Conservation (phyloP, 92 coral and sea anemone genomes). For the Hydrozoanthus gracilis region DNA sequence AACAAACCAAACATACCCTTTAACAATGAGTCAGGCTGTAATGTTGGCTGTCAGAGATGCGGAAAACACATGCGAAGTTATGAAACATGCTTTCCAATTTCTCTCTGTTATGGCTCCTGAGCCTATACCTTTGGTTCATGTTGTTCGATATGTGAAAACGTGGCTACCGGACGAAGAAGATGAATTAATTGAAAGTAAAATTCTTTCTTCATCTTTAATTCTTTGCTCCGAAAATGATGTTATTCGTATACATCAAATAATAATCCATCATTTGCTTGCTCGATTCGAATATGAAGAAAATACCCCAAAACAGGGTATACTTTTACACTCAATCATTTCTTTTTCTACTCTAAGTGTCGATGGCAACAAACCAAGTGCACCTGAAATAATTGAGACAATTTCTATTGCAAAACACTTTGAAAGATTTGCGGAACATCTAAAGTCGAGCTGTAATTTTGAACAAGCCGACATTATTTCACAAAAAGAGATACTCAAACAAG, state of each 20-base stretch:
- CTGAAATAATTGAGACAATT: background rate
- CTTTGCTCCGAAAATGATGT: conserved; percentile 5
- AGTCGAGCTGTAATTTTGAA: background rate
- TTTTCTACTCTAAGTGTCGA: background rate
- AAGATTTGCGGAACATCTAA: background rate
- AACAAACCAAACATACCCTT: conserved; percentile 10
- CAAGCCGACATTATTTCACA: background rate
- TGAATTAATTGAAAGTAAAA: background rate
- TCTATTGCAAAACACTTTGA: background rate
- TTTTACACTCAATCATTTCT: background rate
- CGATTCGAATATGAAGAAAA: background rate
- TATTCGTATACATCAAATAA: conserved; percentile 2
- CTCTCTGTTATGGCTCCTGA: conserved; percentile 25
- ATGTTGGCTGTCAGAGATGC: conserved; percentile 3
- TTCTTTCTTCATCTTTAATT: conserved; percentile 28
- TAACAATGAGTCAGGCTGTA: conserved; percentile 45
- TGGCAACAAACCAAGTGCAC: background rate
- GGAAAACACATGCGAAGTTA: background rate
- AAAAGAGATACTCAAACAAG: background rate
- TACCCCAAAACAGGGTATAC: background rate
- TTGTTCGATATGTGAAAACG: conserved; percentile 12
- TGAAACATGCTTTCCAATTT: conserved; percentile 25
- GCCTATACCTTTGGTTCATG: conserved; percentile 10
- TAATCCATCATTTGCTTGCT: background rate
- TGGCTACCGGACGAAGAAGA: background rate